Percentiles rank a stretch among this genome's conserved stretches.
Evolutionary conservation across 2,888 invertebrate genomes (phyloP).

Genomic region (Melanargia galathea): DNA sequence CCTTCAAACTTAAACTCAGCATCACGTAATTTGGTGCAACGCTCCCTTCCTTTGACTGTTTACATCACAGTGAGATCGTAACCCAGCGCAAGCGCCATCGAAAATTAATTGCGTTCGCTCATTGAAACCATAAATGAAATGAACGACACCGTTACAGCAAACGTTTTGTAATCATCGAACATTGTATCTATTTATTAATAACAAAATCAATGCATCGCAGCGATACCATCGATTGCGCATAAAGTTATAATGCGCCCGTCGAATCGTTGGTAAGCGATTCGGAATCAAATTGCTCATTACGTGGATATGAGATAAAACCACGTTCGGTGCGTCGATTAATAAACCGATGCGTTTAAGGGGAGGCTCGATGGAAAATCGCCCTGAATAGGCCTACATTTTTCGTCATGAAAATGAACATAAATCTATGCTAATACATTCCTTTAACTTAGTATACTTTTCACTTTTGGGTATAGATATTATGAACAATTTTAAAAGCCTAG

Average conservation of each 20-base stretch:
- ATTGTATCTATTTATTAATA: conserved; percentile 12
- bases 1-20: no score
- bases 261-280: conserved; percentile 24
- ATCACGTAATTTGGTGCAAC: no score
- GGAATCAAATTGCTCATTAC: conserved; percentile 26
- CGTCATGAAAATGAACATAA: background rate
- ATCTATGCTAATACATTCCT: no score
- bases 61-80: background rate
- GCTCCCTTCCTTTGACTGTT: background rate
- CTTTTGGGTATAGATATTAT: no score
- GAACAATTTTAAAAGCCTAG: no score
- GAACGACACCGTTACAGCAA: conserved; percentile 1
- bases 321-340: conserved; percentile 9
- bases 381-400: background rate
- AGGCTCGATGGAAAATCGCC: background rate
- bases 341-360: conserved; percentile 17
- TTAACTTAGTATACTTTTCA: no score
- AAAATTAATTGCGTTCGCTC: conserved; percentile 3
- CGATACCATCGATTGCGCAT: conserved; percentile 22
- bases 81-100: background rate
- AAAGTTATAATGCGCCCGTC: conserved; percentile 29
- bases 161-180: background rate
- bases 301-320: conserved; percentile 21
- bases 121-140: background rate
- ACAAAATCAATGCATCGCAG: conserved; percentile 14